phyloP scores from a whole-genome alignment of 2,888 invertebrate species.

The Serripes groenlandicus region DNA sequence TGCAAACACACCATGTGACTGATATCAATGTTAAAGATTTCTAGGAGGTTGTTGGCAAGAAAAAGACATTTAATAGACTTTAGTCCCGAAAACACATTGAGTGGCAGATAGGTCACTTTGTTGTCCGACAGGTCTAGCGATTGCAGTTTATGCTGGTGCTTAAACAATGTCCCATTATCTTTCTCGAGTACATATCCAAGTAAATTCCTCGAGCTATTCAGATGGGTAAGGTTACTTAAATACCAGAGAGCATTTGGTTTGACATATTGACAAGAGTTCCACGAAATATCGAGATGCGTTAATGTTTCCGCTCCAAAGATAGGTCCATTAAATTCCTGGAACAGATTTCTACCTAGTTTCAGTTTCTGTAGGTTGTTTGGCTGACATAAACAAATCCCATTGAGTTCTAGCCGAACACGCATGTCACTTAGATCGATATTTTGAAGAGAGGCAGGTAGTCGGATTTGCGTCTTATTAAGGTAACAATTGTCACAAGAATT shows the following conservation, averaged over 20 bases:
- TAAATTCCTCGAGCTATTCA: constrained; percentile 42
- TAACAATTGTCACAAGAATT: too few species aligned
- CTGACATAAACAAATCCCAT: constrained; percentile 21
- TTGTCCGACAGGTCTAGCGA: constrained; percentile 44
- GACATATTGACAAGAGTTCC: constrained; percentile 42
- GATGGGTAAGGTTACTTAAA: constrained; percentile 5
- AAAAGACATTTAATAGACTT: constrained; percentile 23
- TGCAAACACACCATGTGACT: constrained; percentile 29
- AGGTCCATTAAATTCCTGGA: constrained; percentile 42
- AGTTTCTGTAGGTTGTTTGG: constrained; percentile 42
- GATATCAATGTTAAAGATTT: constrained; percentile 29
- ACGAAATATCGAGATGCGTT: constrained; percentile 32
- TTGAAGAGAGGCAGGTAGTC: not conserved
- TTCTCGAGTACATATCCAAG: constrained; percentile 20
- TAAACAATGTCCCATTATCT: constrained; percentile 52
- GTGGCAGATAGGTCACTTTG: constrained; percentile 34
- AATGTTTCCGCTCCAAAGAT: constrained; percentile 26
- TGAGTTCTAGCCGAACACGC: not conserved
- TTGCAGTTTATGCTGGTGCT: constrained; percentile 19
- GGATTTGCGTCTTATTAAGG: too few species aligned
- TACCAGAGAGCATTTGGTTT: constrained; percentile 17
- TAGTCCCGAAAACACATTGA: constrained; percentile 32
- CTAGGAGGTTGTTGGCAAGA: constrained; percentile 42
- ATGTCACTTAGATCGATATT: constrained; percentile 22
- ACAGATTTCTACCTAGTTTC: constrained; percentile 28